Evolutionary conservation across 2,113 vertebrate genomes (phyloP).

Genomic region (Seriola dumerili): DNA sequence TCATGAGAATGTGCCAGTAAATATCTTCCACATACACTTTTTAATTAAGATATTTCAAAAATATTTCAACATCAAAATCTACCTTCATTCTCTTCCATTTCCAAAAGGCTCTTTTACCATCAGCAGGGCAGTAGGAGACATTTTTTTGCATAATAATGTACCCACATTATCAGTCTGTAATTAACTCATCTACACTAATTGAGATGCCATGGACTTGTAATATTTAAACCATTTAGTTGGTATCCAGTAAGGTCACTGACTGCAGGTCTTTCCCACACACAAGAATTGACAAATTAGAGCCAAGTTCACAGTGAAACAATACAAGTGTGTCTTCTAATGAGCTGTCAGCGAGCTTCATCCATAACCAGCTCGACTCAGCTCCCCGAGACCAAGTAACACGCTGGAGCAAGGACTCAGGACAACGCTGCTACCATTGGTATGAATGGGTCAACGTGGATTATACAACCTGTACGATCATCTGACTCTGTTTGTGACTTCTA

Average conservation of each 20-base stretch:
- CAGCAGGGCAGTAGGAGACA: neutral
- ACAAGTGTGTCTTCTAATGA: conserved; percentile 1
- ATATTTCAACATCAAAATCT: neutral
- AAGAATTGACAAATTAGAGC: conserved; percentile 1
- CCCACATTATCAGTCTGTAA: neutral
- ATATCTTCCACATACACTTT: neutral
- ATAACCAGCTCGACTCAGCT: neutral
- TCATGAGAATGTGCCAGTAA: neutral
- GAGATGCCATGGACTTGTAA: conserved; percentile 4
- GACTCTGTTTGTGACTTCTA: too few species aligned
- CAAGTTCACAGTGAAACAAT: neutral
- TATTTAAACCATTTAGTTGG: conserved; percentile 3
- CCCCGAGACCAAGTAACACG: neutral
- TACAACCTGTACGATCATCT: too few species aligned
- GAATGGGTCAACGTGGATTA: neutral
- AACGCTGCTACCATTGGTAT: neutral
- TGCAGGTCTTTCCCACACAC: neutral
- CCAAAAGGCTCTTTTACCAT: neutral
- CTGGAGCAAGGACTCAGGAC: neutral
- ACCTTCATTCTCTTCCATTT: neutral
- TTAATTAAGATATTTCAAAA: neutral
- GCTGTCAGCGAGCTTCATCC: neutral
- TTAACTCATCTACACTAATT: conserved; percentile 28
- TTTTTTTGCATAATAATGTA: conserved; percentile 9
- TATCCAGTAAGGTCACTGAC: conserved; percentile 5